These are phyloP conservation scores for Eustalomyia histrio DNA, from an alignment of 2,888 invertebrate species.

Conservation along the genomic window DNA sequence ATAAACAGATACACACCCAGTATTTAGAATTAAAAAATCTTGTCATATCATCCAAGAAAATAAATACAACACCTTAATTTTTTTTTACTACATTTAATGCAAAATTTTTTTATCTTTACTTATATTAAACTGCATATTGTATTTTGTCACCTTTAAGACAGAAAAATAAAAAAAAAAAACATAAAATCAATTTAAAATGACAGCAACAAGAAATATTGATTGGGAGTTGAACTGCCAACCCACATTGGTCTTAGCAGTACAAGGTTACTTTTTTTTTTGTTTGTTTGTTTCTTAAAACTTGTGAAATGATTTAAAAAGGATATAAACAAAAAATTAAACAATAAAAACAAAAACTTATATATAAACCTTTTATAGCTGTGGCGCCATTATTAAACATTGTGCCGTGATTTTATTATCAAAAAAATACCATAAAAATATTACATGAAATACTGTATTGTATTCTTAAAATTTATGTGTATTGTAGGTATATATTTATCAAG, in stretches of 20 bases:
- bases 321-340: background rate
- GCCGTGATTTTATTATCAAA: background rate
- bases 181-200: background rate
- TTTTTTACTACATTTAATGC: background rate
- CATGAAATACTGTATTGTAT: background rate
- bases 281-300: background rate
- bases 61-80: background rate
- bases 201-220: background rate
- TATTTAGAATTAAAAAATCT: background rate
- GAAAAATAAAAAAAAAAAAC: background rate
- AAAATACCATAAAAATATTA: background rate
- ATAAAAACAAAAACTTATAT: background rate
- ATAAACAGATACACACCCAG: constrained; percentile 6
- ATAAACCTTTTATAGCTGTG: background rate
- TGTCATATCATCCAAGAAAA: background rate
- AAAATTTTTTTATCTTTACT: background rate
- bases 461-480: background rate
- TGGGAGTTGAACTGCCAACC: background rate
- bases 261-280: background rate
- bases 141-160: background rate
- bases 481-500: background rate
- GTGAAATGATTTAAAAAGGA: background rate
- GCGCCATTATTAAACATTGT: background rate
- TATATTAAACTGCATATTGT: background rate
- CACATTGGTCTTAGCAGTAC: background rate